Conservation (phyloP, 2,113 vertebrate species). For the Origma solitaria region DNA sequence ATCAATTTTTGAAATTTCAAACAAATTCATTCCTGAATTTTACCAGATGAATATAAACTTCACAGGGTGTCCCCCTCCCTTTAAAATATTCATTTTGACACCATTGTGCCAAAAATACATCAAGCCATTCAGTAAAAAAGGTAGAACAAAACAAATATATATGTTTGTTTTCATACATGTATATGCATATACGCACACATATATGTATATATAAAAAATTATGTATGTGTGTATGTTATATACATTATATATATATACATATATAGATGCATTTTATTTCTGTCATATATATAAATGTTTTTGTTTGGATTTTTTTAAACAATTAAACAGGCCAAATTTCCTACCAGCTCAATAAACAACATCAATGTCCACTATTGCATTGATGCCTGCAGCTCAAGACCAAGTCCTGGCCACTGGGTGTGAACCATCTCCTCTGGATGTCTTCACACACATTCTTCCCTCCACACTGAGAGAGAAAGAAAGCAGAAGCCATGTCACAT, state of each 20-base stretch:
- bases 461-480: neutral
- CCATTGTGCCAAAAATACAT: neutral
- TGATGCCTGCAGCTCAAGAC: neutral
- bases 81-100: neutral
- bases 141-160: neutral
- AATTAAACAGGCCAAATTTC: neutral
- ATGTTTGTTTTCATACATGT: neutral
- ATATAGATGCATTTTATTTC: neutral
- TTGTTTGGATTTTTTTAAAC: neutral
- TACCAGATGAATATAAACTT: neutral
- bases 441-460: neutral
- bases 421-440: neutral
- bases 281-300: neutral
- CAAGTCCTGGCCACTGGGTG: accelerated
- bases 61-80: neutral
- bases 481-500: slow-evolving; percentile 72
- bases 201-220: neutral
- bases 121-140: neutral
- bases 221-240: neutral
- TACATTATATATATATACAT: too few species aligned
- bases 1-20: neutral
- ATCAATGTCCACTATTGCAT: neutral
- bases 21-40: neutral
- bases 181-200: neutral
- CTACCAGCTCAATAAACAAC: slow-evolving; percentile 16